Conservation (phyloP, 2,113 vertebrate genomes). For the Myotis yumanensis region DNA sequence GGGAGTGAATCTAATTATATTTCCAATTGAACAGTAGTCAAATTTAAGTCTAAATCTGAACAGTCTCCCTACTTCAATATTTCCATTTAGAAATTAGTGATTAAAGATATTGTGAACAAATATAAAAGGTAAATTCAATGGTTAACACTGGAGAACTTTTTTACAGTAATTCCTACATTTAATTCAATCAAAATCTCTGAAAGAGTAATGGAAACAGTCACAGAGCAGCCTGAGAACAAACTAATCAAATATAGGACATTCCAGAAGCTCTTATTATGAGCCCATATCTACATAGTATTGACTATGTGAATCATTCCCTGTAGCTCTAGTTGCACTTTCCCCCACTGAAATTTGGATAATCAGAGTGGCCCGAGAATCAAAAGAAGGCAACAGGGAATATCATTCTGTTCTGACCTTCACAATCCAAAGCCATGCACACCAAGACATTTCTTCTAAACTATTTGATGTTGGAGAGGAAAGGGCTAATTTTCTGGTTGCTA, state of each 20-base stretch:
- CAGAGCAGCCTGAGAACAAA: neutral
- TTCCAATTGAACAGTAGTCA: slow-evolving; percentile 1
- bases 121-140: neutral
- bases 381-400: neutral
- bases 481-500: neutral
- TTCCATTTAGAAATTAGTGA: slow-evolving; percentile 11
- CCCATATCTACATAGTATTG: neutral
- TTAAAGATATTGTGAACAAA: neutral
- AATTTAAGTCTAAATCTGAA: slow-evolving; percentile 19
- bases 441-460: neutral
- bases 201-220: neutral
- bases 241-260: neutral
- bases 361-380: neutral
- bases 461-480: neutral
- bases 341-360: neutral
- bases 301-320: neutral
- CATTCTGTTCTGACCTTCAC: neutral
- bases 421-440: neutral
- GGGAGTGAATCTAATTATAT: neutral
- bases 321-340: neutral
- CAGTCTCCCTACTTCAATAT: neutral
- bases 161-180: neutral
- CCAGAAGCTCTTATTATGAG: neutral
- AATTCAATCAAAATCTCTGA: neutral
- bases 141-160: neutral